phyloP scores from a whole-genome alignment of 2,888 invertebrate species.

The Macrophya annulata region DNA sequence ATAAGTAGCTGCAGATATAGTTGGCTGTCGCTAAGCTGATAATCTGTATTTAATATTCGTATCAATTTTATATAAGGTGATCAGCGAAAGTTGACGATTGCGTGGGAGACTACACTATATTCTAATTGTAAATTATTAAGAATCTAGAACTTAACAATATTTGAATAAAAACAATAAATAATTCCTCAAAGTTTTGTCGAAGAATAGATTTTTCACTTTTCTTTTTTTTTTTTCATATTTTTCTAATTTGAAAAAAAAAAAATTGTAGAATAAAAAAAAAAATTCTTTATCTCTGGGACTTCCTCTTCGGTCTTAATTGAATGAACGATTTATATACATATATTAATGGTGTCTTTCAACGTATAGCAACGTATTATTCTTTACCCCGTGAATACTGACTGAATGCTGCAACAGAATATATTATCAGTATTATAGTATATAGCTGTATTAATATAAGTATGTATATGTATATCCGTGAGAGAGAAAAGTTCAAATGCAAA shows the following conservation, averaged over 20 bases:
- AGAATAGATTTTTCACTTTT: not conserved
- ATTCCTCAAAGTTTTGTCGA: not conserved
- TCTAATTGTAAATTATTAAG: not conserved
- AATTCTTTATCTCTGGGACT: not conserved
- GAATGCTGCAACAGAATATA: not conserved
- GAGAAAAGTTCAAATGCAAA: constrained; percentile 50
- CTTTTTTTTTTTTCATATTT: not conserved
- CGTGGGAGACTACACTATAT: constrained; percentile 1
- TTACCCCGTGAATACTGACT: not conserved
- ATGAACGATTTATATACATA: too few relatives aligned
- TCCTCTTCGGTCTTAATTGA: not conserved
- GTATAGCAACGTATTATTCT: not conserved
- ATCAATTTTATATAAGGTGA: constrained; percentile 28
- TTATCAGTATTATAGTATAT: not conserved
- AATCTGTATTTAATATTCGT: not conserved
- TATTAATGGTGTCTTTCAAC: too few relatives aligned
- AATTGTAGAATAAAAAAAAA: too few relatives aligned
- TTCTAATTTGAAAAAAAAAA: not conserved
- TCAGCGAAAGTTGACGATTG: constrained; percentile 25
- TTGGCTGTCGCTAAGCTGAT: not conserved
- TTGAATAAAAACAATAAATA: not conserved
- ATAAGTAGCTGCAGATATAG: not conserved
- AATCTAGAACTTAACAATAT: not conserved
- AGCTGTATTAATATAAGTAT: not conserved
- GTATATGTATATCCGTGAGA: not conserved